These are phyloP conservation scores for Tenthredo notha DNA, from an alignment of 2,888 invertebrate genomes.

Conservation along the genomic window DNA sequence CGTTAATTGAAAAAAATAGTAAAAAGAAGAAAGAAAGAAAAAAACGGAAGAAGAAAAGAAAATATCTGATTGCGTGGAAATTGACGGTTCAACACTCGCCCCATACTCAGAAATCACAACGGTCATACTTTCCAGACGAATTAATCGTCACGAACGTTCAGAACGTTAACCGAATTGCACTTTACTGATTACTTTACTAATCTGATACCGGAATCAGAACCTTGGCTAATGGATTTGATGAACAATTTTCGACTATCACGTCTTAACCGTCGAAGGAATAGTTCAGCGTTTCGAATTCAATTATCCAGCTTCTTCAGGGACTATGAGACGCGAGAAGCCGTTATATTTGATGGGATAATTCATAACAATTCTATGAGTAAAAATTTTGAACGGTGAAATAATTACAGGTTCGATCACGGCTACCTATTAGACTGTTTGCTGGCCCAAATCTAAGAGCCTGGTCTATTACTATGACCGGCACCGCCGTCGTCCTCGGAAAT, in stretches of 20 bases:
- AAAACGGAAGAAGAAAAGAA: not conserved
- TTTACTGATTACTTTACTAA: conserved; percentile 24
- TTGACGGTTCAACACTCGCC: not conserved
- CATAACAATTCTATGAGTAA: conserved; percentile 25
- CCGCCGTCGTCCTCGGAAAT: not conserved
- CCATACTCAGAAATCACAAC: not conserved
- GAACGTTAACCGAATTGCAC: conserved; percentile 6
- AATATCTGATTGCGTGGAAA: not conserved
- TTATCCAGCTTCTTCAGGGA: not conserved
- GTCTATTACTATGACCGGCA: conserved; percentile 25
- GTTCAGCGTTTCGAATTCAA: not conserved
- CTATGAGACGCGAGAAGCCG: not conserved
- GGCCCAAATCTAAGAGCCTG: conserved; percentile 8
- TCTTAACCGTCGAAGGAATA: no score
- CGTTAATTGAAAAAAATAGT: not conserved
- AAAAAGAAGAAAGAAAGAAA: not conserved
- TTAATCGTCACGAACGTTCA: not conserved
- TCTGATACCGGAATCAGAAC: not conserved
- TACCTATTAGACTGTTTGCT: conserved; percentile 27
- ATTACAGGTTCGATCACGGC: not conserved
- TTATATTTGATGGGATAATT: conserved; percentile 37
- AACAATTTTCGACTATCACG: not conserved
- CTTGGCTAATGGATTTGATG: not conserved
- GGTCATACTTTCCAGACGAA: conserved; percentile 13
- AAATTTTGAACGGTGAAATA: conserved; percentile 40